Conservation (phyloP, 2,113 vertebrate genomes). For the Rhegmatorhina hoffmannsi region DNA sequence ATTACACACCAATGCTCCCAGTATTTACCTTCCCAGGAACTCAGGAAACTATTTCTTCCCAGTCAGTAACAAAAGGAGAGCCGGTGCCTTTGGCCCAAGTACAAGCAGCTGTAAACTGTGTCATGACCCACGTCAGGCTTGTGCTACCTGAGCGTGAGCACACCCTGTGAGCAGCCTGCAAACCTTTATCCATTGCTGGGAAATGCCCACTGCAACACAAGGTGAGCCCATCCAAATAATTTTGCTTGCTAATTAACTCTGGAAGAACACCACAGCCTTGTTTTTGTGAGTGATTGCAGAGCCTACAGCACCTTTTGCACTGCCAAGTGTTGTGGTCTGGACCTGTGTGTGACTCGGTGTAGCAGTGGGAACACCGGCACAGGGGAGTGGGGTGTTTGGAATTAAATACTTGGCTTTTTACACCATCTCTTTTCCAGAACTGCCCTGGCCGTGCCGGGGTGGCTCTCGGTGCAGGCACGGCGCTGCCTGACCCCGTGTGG, state of each 20-base stretch:
- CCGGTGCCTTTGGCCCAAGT: not conserved
- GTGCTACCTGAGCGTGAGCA: not conserved
- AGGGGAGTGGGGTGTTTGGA: not conserved
- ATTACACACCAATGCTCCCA: not conserved
- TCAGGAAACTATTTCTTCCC: not conserved
- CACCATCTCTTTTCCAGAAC: not conserved
- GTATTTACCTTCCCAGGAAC: not conserved
- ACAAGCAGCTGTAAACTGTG: not conserved
- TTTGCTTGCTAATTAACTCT: conserved; percentile 28
- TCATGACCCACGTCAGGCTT: not conserved
- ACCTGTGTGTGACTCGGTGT: accelerated
- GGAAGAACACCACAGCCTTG: conserved; percentile 1
- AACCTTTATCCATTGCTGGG: not conserved
- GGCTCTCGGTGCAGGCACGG: conserved; percentile 25
- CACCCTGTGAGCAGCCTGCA: not conserved
- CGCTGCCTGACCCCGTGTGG: conserved; percentile 12
- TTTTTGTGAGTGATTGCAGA: not conserved
- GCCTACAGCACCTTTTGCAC: not conserved
- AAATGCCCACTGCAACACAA: not conserved
- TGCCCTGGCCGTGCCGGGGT: conserved; percentile 9
- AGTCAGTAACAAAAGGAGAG: not conserved
- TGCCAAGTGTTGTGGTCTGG: not conserved
- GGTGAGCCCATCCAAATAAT: conserved; percentile 2
- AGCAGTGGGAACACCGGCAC: not conserved
- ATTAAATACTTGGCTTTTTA: conserved; percentile 12